Evolutionary conservation across 2,113 vertebrate species (phyloP), one percentile per base, ranked within the genome.

Genomic region (Gobius niger): DNA sequence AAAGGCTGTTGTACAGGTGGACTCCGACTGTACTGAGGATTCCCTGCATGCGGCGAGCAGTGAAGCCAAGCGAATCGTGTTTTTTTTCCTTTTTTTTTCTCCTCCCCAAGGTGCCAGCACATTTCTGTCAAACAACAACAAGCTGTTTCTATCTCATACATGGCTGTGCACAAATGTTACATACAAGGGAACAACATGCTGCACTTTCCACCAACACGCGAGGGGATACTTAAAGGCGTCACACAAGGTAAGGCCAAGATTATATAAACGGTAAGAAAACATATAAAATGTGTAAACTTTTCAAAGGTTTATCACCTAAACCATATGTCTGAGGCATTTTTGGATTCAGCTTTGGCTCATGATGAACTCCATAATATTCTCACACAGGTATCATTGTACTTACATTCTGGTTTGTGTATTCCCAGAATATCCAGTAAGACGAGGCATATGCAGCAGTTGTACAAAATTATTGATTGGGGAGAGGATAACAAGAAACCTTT

Each of bases 71-170:
- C 59, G 70, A 63, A 65, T 67, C 66, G 1, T 1, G 5, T 60
- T 34, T 34, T 34, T 34, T 34, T 34, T 34, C 5, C 24, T 24
- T 24, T 34, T 34, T 34, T 34, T 34, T 34, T 34, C 5, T 3
- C 3, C 3, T 85, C 83, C 77, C 77, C 7, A 19, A 75, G 70
- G 82, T 50, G 42, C 16, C 60, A 63, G 54, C 80, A 75, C 77
- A 75, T 54, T 79, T 72, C 65, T 80, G 80, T 79, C 73, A 70
- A 59, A n/a, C 54, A 4, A 42, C 16, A 18, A 15, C 59, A 71
- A n/a, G 53, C 44, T 11, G 12, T 6, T 7, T 19, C 24, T 9
- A 44, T 62, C 15, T 5, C 16, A 42, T 34, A 63, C 68, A 47
- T 34, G 12, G 34, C 8, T 7, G 24, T n/a, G 42, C 64, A 49